Conservation (phyloP, 2,888 invertebrate species). For the Acanthosepion pharaonis region DNA sequence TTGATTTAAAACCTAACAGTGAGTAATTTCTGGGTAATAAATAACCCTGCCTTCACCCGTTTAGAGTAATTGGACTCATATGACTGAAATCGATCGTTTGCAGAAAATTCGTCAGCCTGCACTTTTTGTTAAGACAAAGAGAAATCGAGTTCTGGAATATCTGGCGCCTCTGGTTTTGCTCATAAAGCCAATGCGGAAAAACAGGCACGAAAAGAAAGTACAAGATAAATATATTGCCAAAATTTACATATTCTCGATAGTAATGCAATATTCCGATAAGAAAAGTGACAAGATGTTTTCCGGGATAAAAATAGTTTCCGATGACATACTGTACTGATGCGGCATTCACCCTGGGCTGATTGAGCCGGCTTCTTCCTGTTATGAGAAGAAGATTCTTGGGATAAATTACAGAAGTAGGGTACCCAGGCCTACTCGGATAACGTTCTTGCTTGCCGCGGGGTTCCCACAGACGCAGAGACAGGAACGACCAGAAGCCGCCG, state of each 20-base stretch:
- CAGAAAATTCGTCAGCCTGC: neutral
- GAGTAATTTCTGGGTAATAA: neutral
- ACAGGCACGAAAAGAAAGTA: neutral
- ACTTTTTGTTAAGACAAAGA: neutral
- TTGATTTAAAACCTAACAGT: neutral
- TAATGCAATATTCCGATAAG: too few species aligned
- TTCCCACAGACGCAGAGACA: too few species aligned
- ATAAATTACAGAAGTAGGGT: too few species aligned
- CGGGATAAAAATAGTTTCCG: too few species aligned
- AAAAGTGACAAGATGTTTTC: too few species aligned
- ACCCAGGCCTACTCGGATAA: too few species aligned
- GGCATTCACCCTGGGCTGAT: too few species aligned
- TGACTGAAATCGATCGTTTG: neutral
- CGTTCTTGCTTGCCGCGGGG: too few species aligned
- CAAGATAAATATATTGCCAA: neutral
- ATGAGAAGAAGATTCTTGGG: too few species aligned
- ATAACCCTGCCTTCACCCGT: neutral
- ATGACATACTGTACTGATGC: too few species aligned
- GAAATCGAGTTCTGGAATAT: neutral
- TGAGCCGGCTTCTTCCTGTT: too few species aligned
- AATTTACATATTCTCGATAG: neutral
- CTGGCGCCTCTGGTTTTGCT: neutral
- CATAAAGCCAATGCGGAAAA: neutral
- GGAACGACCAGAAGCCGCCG: too few species aligned
- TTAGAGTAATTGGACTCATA: neutral